Percentiles rank a stretch among this genome's conserved stretches.
These are phyloP conservation scores for Leucoraja erinaceus DNA, from an alignment of 2,113 vertebrate species.

Conservation along the genomic window DNA sequence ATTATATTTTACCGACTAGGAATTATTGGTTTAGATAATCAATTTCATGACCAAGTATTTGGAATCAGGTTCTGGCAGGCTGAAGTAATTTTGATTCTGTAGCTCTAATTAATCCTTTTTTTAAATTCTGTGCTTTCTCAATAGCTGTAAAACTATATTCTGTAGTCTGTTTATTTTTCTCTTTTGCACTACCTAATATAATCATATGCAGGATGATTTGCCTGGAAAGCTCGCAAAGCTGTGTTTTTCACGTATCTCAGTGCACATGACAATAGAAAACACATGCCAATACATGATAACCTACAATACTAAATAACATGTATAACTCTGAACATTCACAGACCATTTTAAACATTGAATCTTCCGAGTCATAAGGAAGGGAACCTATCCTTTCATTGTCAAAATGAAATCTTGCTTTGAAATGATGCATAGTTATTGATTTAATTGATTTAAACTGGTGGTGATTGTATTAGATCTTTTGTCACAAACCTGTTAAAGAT, in stretches of 20 bases:
- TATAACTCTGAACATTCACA: background rate
- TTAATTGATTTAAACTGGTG: background rate
- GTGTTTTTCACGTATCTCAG: too few relatives aligned
- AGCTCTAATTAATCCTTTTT: background rate
- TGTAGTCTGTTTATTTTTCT: too few relatives aligned
- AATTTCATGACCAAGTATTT: background rate
- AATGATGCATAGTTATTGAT: background rate
- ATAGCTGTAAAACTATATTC: too few relatives aligned
- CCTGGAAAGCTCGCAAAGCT: too few relatives aligned
- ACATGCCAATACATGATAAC: too few relatives aligned
- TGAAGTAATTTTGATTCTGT: background rate
- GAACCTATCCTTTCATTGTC: background rate
- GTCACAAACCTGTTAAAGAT: background rate
- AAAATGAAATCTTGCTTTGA: background rate
- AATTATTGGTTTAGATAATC: background rate
- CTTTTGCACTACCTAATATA: too few relatives aligned
- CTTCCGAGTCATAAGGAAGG: background rate
- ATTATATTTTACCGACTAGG: background rate
- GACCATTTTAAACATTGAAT: background rate
- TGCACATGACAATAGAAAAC: too few relatives aligned
- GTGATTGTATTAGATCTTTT: conserved; percentile 1
- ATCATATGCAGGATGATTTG: too few relatives aligned
- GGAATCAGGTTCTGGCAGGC: background rate
- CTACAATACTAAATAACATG: background rate
- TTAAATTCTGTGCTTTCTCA: too few relatives aligned